phyloP scores from a whole-genome alignment of 2,888 invertebrate species.

The Escarpia spicata region DNA sequence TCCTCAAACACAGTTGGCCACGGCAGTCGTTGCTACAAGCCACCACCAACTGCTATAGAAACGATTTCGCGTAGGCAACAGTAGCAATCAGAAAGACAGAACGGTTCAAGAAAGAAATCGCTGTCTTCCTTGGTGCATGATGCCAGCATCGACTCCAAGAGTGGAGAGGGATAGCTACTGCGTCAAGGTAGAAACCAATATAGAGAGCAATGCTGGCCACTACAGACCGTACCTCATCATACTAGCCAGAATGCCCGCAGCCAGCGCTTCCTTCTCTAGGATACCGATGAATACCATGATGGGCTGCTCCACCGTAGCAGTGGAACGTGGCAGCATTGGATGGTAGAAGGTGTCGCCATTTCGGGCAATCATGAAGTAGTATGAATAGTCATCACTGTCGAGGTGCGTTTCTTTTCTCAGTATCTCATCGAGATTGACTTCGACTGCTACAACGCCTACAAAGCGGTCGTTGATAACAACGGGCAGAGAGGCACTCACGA shows the following conservation, averaged over 20 bases:
- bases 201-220: no score
- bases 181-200: no score
- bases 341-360: conserved; percentile 6
- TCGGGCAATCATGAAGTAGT: background rate
- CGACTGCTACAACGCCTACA: background rate
- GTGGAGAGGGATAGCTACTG: no score
- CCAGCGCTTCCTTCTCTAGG: background rate
- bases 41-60: no score
- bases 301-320: background rate
- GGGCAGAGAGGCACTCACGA: background rate
- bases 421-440: background rate
- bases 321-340: background rate
- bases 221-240: background rate
- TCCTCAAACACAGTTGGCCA: no score
- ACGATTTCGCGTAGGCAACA: no score
- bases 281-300: background rate
- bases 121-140: no score
- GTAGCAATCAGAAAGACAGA: no score
- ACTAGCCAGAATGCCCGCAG: background rate
- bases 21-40: no score
- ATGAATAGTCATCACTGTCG: background rate
- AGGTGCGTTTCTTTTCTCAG: background rate
- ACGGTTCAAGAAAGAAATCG: no score
- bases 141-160: no score
- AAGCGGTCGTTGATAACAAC: background rate